Evolutionary conservation across 2,113 vertebrate species (phyloP), one percentile per base, ranked within the genome.

Genomic region (Cololabis saira): DNA sequence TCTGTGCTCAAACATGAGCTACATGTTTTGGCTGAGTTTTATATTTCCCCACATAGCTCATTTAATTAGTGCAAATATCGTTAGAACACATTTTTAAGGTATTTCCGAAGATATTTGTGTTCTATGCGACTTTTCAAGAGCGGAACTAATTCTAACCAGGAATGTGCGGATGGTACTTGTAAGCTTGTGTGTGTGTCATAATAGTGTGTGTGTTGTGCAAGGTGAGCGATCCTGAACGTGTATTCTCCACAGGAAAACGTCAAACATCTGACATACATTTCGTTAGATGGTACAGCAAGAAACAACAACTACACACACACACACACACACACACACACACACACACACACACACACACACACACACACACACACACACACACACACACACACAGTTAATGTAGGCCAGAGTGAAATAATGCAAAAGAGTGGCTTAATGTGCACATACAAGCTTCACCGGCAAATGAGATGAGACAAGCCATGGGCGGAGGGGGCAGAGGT

Each of bases 161-260:
- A 53, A 16, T 10, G 21, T 13, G 10, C 30, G 6, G 9, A 10
- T 9, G 5, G 56, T 21, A 22, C 14, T 15, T 17, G 41, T 55
- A 12, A 21, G 5, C 54, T 4, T 22, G 15, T 27, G 24, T 15
- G 2, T 16, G 42, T 14, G 42, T 5, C 12, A 44, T 12, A 44
- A 44, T n/a, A 44, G 43, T 75, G 55, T 49, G 17, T 60, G 65
- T 66, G 27, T 44, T 51, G 48, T 61, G 55, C 16, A 0, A 51
- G 63, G 73, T 83, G 88, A 88, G 79, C 84, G 84, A 87, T 86
- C 80, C 82, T 80, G 66, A 74, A 75, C 56, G 71, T 76, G 85
- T 75, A 61, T 67, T 63, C 76, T 78, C 33, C 42, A 63, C 8
- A 47, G 53, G 67, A 72, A 73, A 72, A 66, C 74, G 42, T 70